These are phyloP conservation scores for Lerema accius DNA, from an alignment of 1,140 invertebrate species.

Conservation along the genomic window DNA sequence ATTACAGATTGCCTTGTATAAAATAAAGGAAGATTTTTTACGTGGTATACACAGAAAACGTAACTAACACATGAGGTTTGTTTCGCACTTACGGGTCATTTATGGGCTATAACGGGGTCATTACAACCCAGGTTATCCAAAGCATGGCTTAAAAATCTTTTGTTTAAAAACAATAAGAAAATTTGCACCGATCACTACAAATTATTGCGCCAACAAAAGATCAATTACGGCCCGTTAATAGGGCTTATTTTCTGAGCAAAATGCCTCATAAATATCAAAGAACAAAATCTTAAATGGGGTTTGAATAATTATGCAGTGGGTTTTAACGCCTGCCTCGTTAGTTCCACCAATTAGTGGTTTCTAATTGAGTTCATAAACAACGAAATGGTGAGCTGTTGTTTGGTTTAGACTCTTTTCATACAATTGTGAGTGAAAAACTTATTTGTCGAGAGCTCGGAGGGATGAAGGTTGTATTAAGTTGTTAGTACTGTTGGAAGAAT, in stretches of 20 bases:
- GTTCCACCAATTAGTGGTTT: constrained; percentile 10
- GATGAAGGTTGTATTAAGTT: background rate
- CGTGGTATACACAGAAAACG: too few species aligned
- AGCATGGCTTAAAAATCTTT: too few species aligned
- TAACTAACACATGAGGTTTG: too few species aligned
- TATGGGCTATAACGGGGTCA: too few species aligned
- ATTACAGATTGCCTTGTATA: too few species aligned
- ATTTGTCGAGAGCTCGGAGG: too few species aligned
- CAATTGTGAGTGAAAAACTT: too few species aligned
- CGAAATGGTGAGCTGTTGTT: background rate
- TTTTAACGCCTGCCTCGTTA: constrained; percentile 1
- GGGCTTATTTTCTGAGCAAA: constrained; percentile 19
- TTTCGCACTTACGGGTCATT: too few species aligned
- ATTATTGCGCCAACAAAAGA: constrained; percentile 2
- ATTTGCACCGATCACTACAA: background rate
- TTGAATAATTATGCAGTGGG: constrained; percentile 20
- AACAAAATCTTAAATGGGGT: constrained; percentile 11
- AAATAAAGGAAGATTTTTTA: too few species aligned
- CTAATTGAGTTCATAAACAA: constrained; percentile 22
- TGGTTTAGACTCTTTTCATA: background rate
- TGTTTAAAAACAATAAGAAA: too few species aligned
- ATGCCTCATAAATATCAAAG: constrained; percentile 28
- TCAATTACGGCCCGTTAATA: constrained; percentile 14
- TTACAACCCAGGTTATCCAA: too few species aligned
- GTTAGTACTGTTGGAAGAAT: background rate